These are phyloP conservation scores for Arvicanthis niloticus DNA, from an alignment of 2,113 vertebrate genomes.

Conservation along the genomic window DNA sequence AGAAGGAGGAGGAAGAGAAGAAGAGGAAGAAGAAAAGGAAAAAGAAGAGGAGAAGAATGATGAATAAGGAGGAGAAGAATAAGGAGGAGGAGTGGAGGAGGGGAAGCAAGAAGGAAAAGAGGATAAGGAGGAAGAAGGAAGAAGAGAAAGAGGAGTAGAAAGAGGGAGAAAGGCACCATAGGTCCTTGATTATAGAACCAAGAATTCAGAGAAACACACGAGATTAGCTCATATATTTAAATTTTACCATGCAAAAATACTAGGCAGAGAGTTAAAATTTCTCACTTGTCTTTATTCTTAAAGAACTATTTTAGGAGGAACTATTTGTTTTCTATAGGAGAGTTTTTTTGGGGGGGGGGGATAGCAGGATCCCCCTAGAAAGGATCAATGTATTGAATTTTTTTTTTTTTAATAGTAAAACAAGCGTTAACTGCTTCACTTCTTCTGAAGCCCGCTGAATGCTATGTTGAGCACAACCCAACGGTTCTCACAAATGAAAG, in stretches of 20 bases:
- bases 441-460: neutral
- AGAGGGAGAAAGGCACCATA: neutral
- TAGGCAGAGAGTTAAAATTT: neutral
- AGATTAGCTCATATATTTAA: neutral
- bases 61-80: neutral
- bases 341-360: neutral
- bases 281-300: neutral
- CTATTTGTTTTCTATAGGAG: neutral
- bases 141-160: neutral
- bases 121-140: neutral
- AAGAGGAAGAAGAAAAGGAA: neutral
- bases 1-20: too few relatives aligned
- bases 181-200: neutral
- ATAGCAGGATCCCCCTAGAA: too few relatives aligned
- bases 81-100: neutral
- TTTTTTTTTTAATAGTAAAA: neutral
- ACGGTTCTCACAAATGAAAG: neutral
- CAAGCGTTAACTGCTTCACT: neutral
- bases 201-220: neutral
- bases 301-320: neutral
- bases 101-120: neutral
- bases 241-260: neutral
- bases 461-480: conserved; percentile 21
- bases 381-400: neutral
- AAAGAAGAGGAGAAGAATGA: too few relatives aligned